Conservation (phyloP, 2,797 vertebrate species). For the Meda fulgida region DNA sequence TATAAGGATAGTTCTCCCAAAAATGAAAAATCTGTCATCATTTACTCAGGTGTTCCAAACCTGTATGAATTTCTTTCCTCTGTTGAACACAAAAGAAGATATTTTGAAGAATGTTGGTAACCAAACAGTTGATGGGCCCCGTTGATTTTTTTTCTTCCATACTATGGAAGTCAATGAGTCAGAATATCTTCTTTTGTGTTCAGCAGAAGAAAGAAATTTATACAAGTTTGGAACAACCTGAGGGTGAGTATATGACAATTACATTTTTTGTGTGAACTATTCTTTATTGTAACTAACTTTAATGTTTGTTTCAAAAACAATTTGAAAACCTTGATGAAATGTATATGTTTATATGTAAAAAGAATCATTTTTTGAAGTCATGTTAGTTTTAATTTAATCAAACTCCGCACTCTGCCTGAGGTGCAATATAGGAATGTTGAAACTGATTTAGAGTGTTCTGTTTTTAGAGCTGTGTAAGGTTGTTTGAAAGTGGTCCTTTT, state of each 20-base stretch:
- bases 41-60: background rate
- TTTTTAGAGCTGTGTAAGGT: background rate
- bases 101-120: background rate
- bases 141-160: background rate
- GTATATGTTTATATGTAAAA: background rate
- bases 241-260: background rate
- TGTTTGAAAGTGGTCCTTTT: background rate
- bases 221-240: background rate
- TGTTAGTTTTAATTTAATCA: background rate
- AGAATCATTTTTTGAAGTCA: background rate
- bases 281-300: background rate
- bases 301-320: background rate
- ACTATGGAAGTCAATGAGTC: background rate
- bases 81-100: background rate
- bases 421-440: background rate
- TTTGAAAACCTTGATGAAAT: background rate
- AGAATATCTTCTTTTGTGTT: background rate
- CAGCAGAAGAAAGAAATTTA: background rate
- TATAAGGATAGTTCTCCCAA: background rate
- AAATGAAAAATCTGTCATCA: background rate
- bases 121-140: background rate
- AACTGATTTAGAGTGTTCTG: background rate
- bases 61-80: background rate
- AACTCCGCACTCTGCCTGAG: background rate
- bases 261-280: background rate